Base-by-base conservation (phyloP, 92 coral and sea anemone genomes). In the Porites divaricata region DNA sequence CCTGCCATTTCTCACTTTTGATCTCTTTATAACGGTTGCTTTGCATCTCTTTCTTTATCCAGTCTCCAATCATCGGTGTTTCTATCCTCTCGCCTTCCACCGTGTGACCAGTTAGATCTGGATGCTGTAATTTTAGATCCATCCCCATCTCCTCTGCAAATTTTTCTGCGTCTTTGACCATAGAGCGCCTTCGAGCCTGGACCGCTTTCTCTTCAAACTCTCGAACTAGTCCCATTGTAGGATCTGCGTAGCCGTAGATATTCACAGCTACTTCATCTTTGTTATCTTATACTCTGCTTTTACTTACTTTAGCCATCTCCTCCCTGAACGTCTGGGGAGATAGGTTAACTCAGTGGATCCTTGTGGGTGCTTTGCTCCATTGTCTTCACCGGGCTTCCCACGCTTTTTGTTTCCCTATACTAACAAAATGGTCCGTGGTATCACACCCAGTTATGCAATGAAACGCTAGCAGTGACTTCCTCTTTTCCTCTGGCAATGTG, bases 181-280 rank as follows among this genome's bases (percentile, higher is more conserved):
- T 17, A 25, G 78, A 71, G 19, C 26, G 23, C 16, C 56, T 51
- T 17, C 58, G 78, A 1, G 24, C 12, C 48, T 11, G 17, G 16
- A 14, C 77, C 12, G 26, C 24, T 24, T 53, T 81, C 57, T 70
- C 85, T 24, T 81, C 78, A 54, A 70, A 70, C 86, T 70, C 63
- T n/a, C 74, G 15, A 25, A 61, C 61, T 8, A 83, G 59, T 63
- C 21, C 41, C 71, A 81, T 58, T 28, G 62, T 54, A 24, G 71
- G 78, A 48, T 81, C 79, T 71, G 8, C 15, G 70, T 81, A 59
- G 22, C 45, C 61, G 61, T 41, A 52, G 28, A 25, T 25, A 25
- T 25, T 25, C 28, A 25, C 28, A 25, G 28, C 28, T 25, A 25
- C 28, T 25, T 25, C 28, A 25, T 1, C 28, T 25, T 25, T 25